Base-by-base conservation (phyloP, 1,140 invertebrate species). In the Diuraphis noxia region DNA sequence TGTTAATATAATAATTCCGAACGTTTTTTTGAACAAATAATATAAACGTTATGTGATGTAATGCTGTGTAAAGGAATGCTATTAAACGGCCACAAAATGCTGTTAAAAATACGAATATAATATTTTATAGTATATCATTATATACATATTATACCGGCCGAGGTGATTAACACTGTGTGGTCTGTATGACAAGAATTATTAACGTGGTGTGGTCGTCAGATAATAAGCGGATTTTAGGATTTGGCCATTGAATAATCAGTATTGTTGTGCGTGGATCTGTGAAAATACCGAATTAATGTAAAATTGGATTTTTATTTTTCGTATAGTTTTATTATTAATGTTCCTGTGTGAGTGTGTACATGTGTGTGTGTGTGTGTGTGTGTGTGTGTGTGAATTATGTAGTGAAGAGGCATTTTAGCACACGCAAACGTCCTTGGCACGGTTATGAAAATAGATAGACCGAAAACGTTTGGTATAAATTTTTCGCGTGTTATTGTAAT, bases 371-470 rank as follows among this genome's bases (percentile, higher is more conserved):
- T 84, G 6, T 10, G 17, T 41, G 85, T 34, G 4, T 52, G 49
- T 23, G 23, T 52, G 19, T 40, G 38, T 43, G 40, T 84, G 40
- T 21, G 19, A n/a, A 6, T n/a, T n/a, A n/a, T 43, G 86, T 36
- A 4, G 4, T 21, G 38, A 43, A 40, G 41, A 56, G 86, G 30
- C 49, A 52, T 52, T 43, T 56, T 34, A 52, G 36, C 21, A 38
- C 30, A 36, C n/a, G 23, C 10, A 21, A 36, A 52, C 77, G 89
- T 82, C 89, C 89, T 91, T 91, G 89, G 77, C 89, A 79, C 25
- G 23, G 21, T 91, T 91, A 82, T 81, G 38, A 30, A 91, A 91
- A 91, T 81, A 91, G 89, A 46, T 36, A 38, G 10, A 88, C 86
- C 52, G 36, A 40, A 88, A 88, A 88, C 23, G 86, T 86, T 52